phyloP scores from a whole-genome alignment of 2,888 invertebrate species.

The Saturnia pavonia region DNA sequence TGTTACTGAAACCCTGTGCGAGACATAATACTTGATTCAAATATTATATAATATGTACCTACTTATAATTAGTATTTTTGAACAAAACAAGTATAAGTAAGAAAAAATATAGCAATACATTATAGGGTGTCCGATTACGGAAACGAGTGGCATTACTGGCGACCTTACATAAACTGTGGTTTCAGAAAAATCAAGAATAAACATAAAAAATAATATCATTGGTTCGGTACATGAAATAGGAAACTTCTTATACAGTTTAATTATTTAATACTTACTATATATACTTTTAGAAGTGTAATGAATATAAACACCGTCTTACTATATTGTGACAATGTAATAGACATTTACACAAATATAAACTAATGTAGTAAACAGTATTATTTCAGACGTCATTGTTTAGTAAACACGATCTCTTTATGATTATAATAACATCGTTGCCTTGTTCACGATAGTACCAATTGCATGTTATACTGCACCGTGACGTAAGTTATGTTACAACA shows the following conservation, averaged over 20 bases:
- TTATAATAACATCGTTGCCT: constrained; percentile 8
- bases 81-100: neutral
- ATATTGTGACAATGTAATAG: neutral
- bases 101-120: constrained; percentile 10
- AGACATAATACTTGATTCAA: neutral
- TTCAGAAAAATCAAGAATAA: constrained; percentile 24
- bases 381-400: constrained; percentile 8
- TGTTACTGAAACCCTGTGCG: neutral
- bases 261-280: neutral
- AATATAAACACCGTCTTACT: neutral
- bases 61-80: constrained; percentile 14
- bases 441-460: neutral
- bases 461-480: neutral
- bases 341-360: neutral
- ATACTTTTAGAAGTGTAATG: neutral
- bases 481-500: constrained; percentile 7
- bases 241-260: neutral
- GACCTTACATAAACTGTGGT: constrained; percentile 58
- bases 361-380: constrained; percentile 6
- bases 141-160: constrained; percentile 58
- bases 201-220: neutral
- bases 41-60: neutral
- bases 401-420: constrained; percentile 11
- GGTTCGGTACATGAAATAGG: neutral
- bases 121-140: constrained; percentile 57